phyloP scores from a whole-genome alignment of 2,888 invertebrate genomes.

The Venusia cambrica region DNA sequence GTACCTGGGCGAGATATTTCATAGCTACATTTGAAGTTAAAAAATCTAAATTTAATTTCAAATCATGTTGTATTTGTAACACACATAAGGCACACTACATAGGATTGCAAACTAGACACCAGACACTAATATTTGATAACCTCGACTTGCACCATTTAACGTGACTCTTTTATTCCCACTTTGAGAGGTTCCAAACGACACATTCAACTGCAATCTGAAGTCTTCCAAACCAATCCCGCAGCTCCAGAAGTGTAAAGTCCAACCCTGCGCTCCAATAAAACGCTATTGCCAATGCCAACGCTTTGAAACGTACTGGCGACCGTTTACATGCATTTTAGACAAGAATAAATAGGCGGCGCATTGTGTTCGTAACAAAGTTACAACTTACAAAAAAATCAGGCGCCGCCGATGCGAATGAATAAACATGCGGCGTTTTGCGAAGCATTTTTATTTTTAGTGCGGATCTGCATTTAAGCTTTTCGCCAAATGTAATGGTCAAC shows the following conservation, averaged over 20 bases:
- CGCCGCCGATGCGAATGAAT: conserved; percentile 23
- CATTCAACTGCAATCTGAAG: conserved; percentile 1
- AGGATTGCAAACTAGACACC: no score
- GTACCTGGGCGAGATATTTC: no score
- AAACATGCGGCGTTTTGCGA: conserved; percentile 19
- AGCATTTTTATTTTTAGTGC: conserved; percentile 19
- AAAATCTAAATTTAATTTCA: no score
- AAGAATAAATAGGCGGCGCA: conserved; percentile 46
- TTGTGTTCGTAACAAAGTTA: conserved; percentile 31
- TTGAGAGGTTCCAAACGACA: not conserved
- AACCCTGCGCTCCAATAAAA: conserved; percentile 44
- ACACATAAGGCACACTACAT: no score
- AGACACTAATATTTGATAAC: no score
- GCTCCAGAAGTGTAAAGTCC: conserved; percentile 20
- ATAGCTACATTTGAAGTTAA: no score
- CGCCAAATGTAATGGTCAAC: conserved; percentile 19
- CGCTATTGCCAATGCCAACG: conserved; percentile 42
- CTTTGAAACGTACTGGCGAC: conserved; percentile 33
- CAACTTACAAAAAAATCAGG: conserved; percentile 30
- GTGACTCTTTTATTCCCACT: not conserved
- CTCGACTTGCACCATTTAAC: no score
- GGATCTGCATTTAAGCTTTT: conserved; percentile 21
- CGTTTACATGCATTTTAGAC: conserved; percentile 51
- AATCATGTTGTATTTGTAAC: no score
- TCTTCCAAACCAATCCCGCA: conserved; percentile 1